phyloP scores from a whole-genome alignment of 2,797 vertebrate species.

The Anas capensis region DNA sequence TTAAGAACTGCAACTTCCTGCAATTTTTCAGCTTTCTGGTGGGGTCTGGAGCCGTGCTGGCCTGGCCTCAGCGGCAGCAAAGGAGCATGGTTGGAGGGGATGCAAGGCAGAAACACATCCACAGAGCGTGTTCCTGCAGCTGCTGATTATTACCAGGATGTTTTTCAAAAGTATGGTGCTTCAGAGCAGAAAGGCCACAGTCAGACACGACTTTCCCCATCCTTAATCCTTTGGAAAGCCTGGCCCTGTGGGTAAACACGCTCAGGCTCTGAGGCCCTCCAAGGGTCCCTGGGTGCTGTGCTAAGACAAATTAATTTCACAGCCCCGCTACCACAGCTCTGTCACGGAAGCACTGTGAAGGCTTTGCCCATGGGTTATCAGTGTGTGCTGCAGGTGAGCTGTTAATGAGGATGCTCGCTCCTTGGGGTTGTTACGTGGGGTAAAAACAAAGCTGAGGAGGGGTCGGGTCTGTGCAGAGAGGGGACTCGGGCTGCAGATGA shows the following conservation, averaged over 20 bases:
- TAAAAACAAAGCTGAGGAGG: not conserved
- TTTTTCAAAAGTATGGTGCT: not conserved
- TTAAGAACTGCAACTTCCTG: not conserved
- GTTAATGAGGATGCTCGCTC: not conserved
- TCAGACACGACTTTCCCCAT: not conserved
- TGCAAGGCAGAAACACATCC: not conserved
- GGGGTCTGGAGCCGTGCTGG: constrained; percentile 11
- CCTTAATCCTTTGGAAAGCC: not conserved
- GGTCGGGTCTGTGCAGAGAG: not conserved
- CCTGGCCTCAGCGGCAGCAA: not conserved
- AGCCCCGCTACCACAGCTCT: not conserved
- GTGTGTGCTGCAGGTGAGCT: not conserved
- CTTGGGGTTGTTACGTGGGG: not conserved
- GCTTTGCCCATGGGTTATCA: not conserved
- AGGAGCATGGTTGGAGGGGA: not conserved
- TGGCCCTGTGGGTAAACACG: not conserved
- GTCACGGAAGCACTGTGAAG: not conserved
- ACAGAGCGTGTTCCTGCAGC: not conserved
- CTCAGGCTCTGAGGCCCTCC: not conserved
- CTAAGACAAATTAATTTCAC: not conserved
- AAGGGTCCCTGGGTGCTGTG: not conserved
- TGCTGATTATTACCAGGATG: not conserved
- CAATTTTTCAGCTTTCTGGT: not conserved
- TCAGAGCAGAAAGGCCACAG: no score
- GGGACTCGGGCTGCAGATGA: not conserved